Conservation (phyloP, 2,113 vertebrate genomes). For the Xiphophorus hellerii region DNA sequence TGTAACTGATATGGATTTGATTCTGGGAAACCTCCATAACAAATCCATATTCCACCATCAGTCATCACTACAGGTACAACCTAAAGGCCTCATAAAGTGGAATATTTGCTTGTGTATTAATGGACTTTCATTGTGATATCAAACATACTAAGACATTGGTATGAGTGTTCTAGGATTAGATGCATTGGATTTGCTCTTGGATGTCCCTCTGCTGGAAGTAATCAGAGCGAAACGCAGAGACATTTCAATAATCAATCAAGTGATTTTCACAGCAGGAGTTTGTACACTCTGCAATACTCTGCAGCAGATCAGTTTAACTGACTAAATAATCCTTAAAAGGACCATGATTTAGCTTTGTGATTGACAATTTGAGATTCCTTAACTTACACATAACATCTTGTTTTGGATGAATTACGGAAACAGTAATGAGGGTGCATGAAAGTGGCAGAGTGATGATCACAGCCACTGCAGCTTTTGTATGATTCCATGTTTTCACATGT, state of each 20-base stretch:
- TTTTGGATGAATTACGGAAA: constrained; percentile 16
- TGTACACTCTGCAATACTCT: constrained; percentile 18
- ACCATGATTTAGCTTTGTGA: constrained; percentile 53
- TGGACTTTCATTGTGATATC: background rate
- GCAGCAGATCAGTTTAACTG: constrained; percentile 39
- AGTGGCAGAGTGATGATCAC: constrained; percentile 3
- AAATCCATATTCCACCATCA: background rate
- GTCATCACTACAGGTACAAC: background rate
- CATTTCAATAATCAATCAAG: constrained; percentile 47
- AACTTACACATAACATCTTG: constrained; percentile 33
- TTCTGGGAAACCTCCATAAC: background rate
- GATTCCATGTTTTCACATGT: constrained; percentile 6
- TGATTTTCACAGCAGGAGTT: constrained; percentile 50
- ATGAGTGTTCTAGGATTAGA: background rate
- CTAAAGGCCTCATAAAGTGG: background rate
- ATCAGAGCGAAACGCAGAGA: constrained; percentile 46
- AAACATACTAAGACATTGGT: background rate
- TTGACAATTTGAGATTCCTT: constrained; percentile 49
- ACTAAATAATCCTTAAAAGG: constrained; percentile 56
- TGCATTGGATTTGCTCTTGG: constrained; percentile 9
- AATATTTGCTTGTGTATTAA: background rate
- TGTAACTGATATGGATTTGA: background rate
- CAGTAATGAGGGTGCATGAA: background rate
- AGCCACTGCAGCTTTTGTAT: constrained; percentile 2
- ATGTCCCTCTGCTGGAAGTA: constrained; percentile 17